Percentiles rank a stretch among this genome's conserved stretches.
phyloP scores from a whole-genome alignment of 2,797 vertebrate species.

The Malacoraja senta region DNA sequence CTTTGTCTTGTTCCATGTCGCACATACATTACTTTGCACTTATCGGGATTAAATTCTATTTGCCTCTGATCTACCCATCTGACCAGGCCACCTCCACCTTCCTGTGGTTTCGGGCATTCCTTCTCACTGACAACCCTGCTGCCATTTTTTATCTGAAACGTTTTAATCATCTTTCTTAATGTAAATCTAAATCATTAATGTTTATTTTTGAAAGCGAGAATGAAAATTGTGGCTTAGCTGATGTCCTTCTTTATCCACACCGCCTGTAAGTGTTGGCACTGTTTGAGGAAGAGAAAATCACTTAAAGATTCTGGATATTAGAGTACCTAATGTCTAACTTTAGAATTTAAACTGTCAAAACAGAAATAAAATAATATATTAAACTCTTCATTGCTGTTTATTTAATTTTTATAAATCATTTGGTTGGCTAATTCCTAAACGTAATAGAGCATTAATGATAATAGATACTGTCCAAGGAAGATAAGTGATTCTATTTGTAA shows the following conservation, averaged over 20 bases:
- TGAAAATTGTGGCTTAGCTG: background rate
- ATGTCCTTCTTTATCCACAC: background rate
- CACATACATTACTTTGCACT: no score
- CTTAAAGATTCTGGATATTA: background rate
- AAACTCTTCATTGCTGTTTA: background rate
- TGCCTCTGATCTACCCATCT: no score
- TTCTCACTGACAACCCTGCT: no score
- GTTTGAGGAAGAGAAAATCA: background rate
- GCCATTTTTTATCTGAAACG: no score
- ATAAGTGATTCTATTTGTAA: conserved; percentile 22
- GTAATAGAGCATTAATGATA: background rate
- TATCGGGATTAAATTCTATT: no score
- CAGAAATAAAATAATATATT: background rate
- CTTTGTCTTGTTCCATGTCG: no score
- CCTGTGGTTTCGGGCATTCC: no score
- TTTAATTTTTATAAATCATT: conserved; percentile 9
- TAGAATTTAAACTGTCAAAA: background rate
- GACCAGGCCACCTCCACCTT: no score
- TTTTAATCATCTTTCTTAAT: no score
- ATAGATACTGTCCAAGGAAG: background rate
- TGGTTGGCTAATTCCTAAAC: background rate
- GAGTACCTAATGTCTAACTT: background rate
- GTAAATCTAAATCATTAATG: no score
- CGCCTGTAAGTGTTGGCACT: background rate
- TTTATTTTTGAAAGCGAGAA: no score